phyloP scores from a whole-genome alignment of 2,888 invertebrate genomes.

The Clistopyga incitator region DNA sequence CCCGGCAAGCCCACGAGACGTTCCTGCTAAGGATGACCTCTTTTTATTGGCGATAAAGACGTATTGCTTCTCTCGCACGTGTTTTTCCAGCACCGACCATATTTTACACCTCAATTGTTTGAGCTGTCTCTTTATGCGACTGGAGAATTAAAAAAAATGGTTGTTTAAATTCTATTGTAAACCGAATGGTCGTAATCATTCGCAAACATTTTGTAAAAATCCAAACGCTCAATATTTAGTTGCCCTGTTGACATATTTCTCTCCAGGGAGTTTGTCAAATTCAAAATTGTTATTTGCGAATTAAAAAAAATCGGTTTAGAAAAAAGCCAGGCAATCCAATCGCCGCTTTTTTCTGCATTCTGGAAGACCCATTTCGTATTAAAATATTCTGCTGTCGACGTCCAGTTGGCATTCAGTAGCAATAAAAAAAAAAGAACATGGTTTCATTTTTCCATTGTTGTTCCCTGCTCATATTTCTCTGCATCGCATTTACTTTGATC shows the following conservation, averaged over 20 bases:
- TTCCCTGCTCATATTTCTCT: slow-evolving; percentile 15
- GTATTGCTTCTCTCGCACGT: slow-evolving; percentile 7
- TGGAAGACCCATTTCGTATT: background rate
- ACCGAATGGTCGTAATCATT: too few relatives aligned
- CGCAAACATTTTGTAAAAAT: too few relatives aligned
- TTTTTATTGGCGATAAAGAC: slow-evolving; percentile 28
- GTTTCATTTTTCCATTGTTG: slow-evolving; percentile 29
- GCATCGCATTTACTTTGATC: slow-evolving; percentile 31
- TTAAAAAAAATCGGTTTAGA: too few relatives aligned
- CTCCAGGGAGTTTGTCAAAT: too few relatives aligned
- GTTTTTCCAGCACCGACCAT: background rate
- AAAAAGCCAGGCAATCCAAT: background rate
- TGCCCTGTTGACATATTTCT: too few relatives aligned
- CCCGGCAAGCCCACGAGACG: background rate
- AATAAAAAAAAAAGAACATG: slow-evolving; percentile 6
- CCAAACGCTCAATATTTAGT: too few relatives aligned
- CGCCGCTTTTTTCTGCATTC: background rate
- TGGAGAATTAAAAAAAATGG: background rate
- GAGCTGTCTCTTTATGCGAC: background rate
- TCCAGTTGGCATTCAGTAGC: slow-evolving; percentile 3
- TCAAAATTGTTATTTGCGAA: too few relatives aligned
- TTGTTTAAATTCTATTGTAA: background rate
- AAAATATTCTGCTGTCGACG: background rate
- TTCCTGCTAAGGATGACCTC: background rate
- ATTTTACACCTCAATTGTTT: slow-evolving; percentile 1